A percentile compares a stretch with the other conserved stretches of the same genome.
Evolutionary conservation across 2,888 invertebrate genomes (phyloP).

Genomic region (Lepidocyrtoides sp.): DNA sequence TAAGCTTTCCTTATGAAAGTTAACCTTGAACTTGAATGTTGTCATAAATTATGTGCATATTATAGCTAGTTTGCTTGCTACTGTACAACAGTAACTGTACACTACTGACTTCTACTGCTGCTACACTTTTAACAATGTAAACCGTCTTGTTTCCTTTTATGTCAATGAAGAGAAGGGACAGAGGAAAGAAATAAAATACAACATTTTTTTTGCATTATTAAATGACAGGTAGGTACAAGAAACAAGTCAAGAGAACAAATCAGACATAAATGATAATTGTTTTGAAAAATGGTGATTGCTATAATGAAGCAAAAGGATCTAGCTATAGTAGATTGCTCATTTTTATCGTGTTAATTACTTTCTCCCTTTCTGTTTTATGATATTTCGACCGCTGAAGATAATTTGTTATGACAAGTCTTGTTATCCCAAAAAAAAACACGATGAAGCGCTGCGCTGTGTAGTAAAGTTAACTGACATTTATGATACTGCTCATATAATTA

Average conservation of each 20-base stretch:
- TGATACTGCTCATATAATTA: background rate
- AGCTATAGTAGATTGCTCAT: background rate
- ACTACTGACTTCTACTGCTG: too few relatives aligned
- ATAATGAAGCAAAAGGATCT: conserved; percentile 4
- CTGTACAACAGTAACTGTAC: background rate
- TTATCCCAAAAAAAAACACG: background rate
- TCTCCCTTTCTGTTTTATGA: conserved; percentile 57
- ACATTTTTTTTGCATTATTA: background rate
- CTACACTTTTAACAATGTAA: background rate
- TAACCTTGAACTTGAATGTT: conserved; percentile 12
- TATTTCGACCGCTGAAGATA: conserved; percentile 42
- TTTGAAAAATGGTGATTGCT: conserved; percentile 31
- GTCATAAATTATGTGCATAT: background rate
- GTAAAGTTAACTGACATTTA: background rate
- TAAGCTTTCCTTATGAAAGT: conserved; percentile 12
- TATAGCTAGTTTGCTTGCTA: background rate
- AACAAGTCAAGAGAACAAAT: conserved; percentile 3
- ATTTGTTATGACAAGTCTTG: conserved; percentile 62
- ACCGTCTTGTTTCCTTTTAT: conserved; percentile 15
- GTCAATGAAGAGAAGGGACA: background rate
- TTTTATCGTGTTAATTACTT: conserved; percentile 51
- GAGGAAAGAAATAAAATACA: background rate
- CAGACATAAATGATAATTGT: conserved; percentile 38
- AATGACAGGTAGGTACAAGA: background rate
- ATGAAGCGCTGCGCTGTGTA: background rate